Evolutionary conservation across 2,797 vertebrate genomes (phyloP), one percentile per base, ranked within the genome.

Genomic region (Scolopax bukidnonensis): DNA sequence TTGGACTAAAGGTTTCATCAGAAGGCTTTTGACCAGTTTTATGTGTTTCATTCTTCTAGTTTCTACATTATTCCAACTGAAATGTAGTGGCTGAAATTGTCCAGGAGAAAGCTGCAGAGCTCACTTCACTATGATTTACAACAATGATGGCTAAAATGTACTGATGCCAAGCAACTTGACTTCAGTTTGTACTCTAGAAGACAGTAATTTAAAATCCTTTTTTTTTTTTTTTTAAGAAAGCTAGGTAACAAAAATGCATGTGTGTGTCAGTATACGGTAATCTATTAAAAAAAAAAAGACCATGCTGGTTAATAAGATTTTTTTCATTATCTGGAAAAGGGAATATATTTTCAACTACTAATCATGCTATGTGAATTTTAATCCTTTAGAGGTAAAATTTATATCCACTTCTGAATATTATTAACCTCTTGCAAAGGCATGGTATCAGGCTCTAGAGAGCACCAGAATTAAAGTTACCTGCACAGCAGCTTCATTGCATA

Each of bases 391-490:
- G 36, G 12, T 68, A 56, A 86, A 88, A 96, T 83, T 91, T 93
- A 94, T 90, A 57, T 43, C 36, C 61, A 74, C 38, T 91, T 91
- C 76, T 88, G 73, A 84, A 80, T 88, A 56, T 91, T 63, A 93
- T 83, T 90, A 94, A 88, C 76, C 69, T 74, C 28, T 84, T 84
- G 68, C 56, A 91, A 87, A 93, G 69, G 33, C 53, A 80, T 86
- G 69, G 56, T 93, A 89, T 64, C 61, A 84, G 53, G 50, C 18
- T 21, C 73, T 56, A 50, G 64, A 93, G 65, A 88, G 56, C 68
- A 91, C 17, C 57, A 86, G 60, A 79, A 91, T 90, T 88, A 78
- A 81, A 87, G 30, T 48, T 60, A 81, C 65, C 45, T 83, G 36
- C 61, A 57, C 40, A 71, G 36, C 61, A 88, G 57, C 53, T 53